Evolutionary conservation across 1,140 invertebrate genomes (phyloP).

Genomic region (Drosophila bipectinata): DNA sequence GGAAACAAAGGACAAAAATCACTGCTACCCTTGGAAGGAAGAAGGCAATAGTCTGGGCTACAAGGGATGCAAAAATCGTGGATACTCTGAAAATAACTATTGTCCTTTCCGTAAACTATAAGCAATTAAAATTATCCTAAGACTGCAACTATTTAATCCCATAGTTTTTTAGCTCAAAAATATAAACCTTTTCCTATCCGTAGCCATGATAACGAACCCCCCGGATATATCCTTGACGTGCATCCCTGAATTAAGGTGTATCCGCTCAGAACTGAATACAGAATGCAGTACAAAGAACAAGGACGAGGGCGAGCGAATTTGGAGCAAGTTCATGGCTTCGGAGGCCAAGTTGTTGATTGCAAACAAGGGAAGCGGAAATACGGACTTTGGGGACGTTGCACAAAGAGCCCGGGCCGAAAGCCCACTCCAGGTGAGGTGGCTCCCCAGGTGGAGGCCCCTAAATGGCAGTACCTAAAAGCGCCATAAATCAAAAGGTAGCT

Average conservation of each 20-base stretch:
- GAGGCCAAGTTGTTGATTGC: constrained; percentile 41
- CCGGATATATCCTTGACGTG: constrained; percentile 9
- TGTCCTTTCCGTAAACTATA: neutral
- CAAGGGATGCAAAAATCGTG: neutral
- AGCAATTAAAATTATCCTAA: neutral
- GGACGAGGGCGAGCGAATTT: constrained; percentile 28
- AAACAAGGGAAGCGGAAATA: constrained; percentile 47
- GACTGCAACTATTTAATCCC: too few species aligned
- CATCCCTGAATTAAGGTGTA: constrained; percentile 22
- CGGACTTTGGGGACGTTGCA: constrained; percentile 16
- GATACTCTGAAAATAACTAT: too few species aligned
- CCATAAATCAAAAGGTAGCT: constrained; percentile 56
- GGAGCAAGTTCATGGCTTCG: constrained; percentile 44
- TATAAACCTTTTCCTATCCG: neutral
- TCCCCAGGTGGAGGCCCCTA: constrained; percentile 37
- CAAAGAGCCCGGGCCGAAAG: constrained; percentile 2
- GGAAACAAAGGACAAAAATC: constrained; percentile 1
- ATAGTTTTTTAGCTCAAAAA: too few species aligned
- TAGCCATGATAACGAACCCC: neutral
- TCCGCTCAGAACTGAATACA: constrained; percentile 13
- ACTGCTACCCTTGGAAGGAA: constrained; percentile 17
- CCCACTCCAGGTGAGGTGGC: neutral
- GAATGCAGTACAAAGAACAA: constrained; percentile 15
- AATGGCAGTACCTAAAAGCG: constrained; percentile 42
- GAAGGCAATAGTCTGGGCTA: neutral